A percentile compares a stretch with the other conserved stretches of the same genome.
Evolutionary conservation across 1,140 invertebrate species (phyloP).

Genomic region (Drosophila sp.): DNA sequence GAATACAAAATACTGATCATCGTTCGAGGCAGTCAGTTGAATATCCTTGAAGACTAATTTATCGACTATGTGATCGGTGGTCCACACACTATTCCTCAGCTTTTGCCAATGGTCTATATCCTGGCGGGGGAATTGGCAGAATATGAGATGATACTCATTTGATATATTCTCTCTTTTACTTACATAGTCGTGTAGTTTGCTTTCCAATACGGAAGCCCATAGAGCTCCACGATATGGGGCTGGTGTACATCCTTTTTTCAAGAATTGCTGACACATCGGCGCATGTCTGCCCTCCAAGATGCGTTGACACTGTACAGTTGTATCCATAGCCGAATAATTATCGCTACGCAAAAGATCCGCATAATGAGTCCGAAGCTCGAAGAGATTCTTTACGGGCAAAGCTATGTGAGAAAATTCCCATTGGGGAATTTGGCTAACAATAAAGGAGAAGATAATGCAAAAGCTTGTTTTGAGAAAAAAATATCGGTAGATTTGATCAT

Average conservation of each 20-base stretch:
- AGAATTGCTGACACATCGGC: conserved; percentile 78
- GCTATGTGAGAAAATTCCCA: conserved; percentile 96
- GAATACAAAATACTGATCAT: conserved; percentile 99
- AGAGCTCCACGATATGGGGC: conserved; percentile 75
- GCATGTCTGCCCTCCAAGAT: conserved; percentile 73
- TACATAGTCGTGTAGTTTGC: conserved; percentile 74
- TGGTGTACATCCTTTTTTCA: conserved; percentile 79
- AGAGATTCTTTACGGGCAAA: conserved; percentile 91
- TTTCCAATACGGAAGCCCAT: conserved; percentile 79
- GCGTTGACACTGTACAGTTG: conserved; percentile 66
- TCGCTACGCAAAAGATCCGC: conserved; percentile 70
- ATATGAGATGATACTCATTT: neutral
- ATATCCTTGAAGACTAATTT: conserved; percentile 98
- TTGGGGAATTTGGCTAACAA: conserved; percentile 84
- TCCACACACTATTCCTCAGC: conserved; percentile 91
- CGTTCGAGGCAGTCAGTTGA: conserved; percentile 96
- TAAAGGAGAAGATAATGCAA: neutral
- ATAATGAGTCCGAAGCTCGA: conserved; percentile 82
- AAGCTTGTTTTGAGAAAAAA: neutral
- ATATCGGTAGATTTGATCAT: too few species aligned
- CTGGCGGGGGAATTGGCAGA: conserved; percentile 83
- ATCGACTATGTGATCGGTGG: conserved; percentile 96
- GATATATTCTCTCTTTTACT: conserved; percentile 5
- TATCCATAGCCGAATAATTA: conserved; percentile 43
- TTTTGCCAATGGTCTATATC: conserved; percentile 92